A percentile compares a stretch with the other conserved stretches of the same genome.
Conservation (phyloP, 1,140 invertebrate species). For the Phocides pigmalion region DNA sequence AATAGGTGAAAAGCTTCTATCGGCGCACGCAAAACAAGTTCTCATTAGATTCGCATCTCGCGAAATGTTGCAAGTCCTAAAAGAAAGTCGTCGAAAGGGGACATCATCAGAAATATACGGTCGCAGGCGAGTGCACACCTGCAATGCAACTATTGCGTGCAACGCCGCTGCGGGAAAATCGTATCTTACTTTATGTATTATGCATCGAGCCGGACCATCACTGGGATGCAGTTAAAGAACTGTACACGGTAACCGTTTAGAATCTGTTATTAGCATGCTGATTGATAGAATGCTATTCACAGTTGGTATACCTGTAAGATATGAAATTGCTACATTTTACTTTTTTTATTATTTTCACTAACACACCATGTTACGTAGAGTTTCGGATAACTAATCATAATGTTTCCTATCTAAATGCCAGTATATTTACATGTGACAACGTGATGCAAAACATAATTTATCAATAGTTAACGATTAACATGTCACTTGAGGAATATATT, state of each 20-base stretch:
- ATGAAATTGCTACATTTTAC: too few species aligned
- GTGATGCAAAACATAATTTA: too few species aligned
- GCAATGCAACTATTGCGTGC: conserved; percentile 71
- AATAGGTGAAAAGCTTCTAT: background rate
- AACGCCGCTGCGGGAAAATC: conserved; percentile 61
- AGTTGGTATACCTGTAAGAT: conserved; percentile 6
- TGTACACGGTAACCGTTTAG: conserved; percentile 41
- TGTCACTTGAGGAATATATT: too few species aligned
- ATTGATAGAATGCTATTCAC: conserved; percentile 17
- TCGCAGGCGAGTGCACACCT: conserved; percentile 61
- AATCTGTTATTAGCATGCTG: conserved; percentile 34
- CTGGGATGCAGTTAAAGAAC: conserved; percentile 46
- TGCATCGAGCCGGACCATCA: conserved; percentile 52
- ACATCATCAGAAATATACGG: conserved; percentile 57
- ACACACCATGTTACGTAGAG: too few species aligned
- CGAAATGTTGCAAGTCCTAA: conserved; percentile 41
- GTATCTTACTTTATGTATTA: conserved; percentile 72
- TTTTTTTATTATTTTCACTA: too few species aligned
- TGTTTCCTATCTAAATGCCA: too few species aligned
- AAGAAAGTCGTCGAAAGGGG: conserved; percentile 70
- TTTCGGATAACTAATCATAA: too few species aligned
- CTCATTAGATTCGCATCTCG: conserved; percentile 32
- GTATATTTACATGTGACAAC: too few species aligned
- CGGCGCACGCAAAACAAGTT: conserved; percentile 19
- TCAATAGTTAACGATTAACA: too few species aligned